These are phyloP conservation scores for Cantharis rustica DNA, from an alignment of 2,888 invertebrate species.

Conservation along the genomic window DNA sequence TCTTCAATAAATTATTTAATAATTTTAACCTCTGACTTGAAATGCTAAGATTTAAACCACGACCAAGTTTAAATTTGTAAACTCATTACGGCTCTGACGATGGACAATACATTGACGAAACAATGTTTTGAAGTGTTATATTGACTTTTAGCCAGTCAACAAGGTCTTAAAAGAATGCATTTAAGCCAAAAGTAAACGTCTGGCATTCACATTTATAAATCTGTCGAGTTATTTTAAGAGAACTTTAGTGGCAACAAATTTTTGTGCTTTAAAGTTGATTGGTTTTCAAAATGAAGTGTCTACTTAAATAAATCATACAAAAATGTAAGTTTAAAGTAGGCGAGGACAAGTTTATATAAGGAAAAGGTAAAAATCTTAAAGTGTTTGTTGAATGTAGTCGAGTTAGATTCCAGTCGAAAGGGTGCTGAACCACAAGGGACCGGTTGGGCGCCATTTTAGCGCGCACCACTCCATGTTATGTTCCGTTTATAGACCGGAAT, in stretches of 20 bases:
- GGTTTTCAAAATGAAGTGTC: neutral
- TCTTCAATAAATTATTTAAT: constrained; percentile 38
- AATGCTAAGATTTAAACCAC: neutral
- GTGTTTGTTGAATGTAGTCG: constrained; percentile 17
- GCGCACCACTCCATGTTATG: constrained; percentile 50
- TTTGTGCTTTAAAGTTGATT: neutral
- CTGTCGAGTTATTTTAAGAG: neutral
- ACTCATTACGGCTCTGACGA: neutral
- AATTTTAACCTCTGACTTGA: constrained; percentile 35
- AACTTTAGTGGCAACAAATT: neutral
- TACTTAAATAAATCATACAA: neutral
- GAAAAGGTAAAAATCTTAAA: constrained; percentile 21
- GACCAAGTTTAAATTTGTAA: neutral
- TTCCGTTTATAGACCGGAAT: constrained; percentile 54
- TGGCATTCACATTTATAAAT: neutral
- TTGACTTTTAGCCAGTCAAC: neutral
- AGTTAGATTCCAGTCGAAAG: constrained; percentile 35
- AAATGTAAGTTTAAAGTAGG: neutral
- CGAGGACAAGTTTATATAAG: neutral
- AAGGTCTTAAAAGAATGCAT: neutral
- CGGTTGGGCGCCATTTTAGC: constrained; percentile 51
- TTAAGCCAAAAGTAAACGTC: neutral
- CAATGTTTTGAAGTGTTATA: neutral
- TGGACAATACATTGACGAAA: neutral
- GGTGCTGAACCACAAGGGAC: constrained; percentile 47